phyloP scores from a whole-genome alignment of 1,140 invertebrate species.

The Acromyrmex charruanus region DNA sequence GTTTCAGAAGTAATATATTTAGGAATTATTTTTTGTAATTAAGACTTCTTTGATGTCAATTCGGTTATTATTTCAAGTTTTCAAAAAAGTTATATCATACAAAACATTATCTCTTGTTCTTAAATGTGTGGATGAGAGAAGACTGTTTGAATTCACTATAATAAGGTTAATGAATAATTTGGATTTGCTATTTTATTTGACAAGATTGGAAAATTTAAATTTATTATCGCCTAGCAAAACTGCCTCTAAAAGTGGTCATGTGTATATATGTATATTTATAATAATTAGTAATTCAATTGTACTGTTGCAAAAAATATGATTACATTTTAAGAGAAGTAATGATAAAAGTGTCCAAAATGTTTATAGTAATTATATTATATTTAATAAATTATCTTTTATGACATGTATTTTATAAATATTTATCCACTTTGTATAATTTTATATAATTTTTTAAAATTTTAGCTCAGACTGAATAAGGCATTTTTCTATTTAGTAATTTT shows the following conservation, averaged over 20 bases:
- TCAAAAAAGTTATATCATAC: background rate
- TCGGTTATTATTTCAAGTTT: constrained; percentile 14
- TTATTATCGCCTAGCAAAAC: constrained; percentile 13
- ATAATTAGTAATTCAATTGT: constrained; percentile 58
- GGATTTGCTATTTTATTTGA: background rate
- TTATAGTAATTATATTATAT: constrained; percentile 67
- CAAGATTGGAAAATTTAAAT: background rate
- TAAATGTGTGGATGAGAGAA: constrained; percentile 28
- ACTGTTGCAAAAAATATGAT: constrained; percentile 54
- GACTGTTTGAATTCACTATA: constrained; percentile 8
- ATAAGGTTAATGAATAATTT: background rate
- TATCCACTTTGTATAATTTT: background rate
- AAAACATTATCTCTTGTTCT: constrained; percentile 42
- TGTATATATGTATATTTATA: constrained; percentile 75
- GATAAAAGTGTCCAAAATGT: constrained; percentile 65
- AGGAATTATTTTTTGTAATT: constrained; percentile 1
- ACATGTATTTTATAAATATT: constrained; percentile 1
- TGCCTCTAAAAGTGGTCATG: constrained; percentile 37
- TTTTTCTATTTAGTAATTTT: too few relatives aligned
- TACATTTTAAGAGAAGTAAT: constrained; percentile 27
- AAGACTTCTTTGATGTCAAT: background rate
- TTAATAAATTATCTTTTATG: constrained; percentile 48
- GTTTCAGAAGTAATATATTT: constrained; percentile 21
- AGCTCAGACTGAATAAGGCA: too few relatives aligned
- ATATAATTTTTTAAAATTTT: too few relatives aligned